phyloP scores from a whole-genome alignment of 2,888 invertebrate genomes.

The Callosobruchus maculatus region DNA sequence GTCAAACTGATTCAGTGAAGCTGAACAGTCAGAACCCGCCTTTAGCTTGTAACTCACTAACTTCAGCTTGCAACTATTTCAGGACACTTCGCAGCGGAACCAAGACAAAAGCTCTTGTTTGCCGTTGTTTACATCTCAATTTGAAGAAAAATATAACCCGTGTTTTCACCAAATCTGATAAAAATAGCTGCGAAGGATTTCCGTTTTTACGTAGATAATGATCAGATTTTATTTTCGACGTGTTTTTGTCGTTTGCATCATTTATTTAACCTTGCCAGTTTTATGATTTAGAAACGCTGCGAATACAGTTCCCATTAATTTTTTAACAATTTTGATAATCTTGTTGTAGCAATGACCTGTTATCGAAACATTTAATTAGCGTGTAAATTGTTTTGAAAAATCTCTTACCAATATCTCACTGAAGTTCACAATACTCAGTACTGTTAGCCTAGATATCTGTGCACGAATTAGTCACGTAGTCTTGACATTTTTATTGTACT shows the following conservation, averaged over 20 bases:
- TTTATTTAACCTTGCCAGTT: not conserved
- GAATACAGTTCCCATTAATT: not conserved
- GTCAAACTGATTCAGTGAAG: too few species aligned
- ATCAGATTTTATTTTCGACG: not conserved
- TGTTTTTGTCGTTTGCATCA: not conserved
- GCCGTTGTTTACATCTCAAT: not conserved
- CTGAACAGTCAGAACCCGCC: too few species aligned
- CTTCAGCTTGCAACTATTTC: too few species aligned
- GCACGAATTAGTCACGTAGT: too few species aligned
- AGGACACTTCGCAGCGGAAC: too few species aligned
- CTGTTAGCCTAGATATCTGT: too few species aligned
- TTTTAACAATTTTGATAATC: not conserved
- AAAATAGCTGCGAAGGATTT: not conserved
- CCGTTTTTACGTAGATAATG: not conserved
- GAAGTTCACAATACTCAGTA: too few species aligned
- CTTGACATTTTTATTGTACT: too few species aligned
- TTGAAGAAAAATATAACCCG: not conserved
- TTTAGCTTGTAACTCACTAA: too few species aligned
- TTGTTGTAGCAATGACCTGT: not conserved
- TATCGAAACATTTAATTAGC: not conserved
- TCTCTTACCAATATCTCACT: too few species aligned
- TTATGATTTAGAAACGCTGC: not conserved
- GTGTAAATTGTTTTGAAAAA: too few species aligned
- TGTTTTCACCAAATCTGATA: not conserved
- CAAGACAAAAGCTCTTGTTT: not conserved